Evolutionary conservation across 2,113 vertebrate species (phyloP), one percentile per base, ranked within the genome.

Genomic region (Hippocampus abdominalis): DNA sequence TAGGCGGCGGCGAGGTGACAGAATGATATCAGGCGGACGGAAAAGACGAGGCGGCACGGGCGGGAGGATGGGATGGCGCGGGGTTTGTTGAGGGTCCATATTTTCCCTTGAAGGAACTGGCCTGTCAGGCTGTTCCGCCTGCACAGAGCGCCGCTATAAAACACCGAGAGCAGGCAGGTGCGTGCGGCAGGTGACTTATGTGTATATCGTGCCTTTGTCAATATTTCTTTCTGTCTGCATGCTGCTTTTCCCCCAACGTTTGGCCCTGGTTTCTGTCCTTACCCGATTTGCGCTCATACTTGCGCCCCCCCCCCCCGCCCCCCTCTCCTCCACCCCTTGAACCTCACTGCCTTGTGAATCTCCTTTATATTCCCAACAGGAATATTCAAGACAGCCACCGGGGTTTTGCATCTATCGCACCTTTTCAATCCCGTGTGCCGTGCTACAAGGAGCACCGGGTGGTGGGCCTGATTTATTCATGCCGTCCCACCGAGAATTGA

Each of bases 81-180:
- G 79, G 81, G 86, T 61, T 61, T 66, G 83, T 90, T 86, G 87
- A 36, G 85, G 88, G 83, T 83, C 86, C 90, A 91, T 93, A 92
- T 93, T 93, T 93, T 89, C 88, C 73, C 48, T 81, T 92, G 92
- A 93, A 91, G 92, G 92, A 93, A 93, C 91, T 92, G 90, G 85
- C 87, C 91, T 93, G 92, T 93, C 92, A 93, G 70, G 88, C 87
- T 91, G 92, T 92, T 93, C 91, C 88, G 88, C 91, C 89, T 81
- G 89, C 84, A 70, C 86, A 90, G 91, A 92, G 90, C 89, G 90
- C 82, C 87, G 89, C 92, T 88, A 92, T 92, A 91, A 93, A 92
- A 90, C 80, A 91, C 85, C 76, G 81, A 73, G 79, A 85, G 85
- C 84, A 75, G 89, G 85, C 87, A 72, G 90, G 84, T 87, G 85